These are phyloP conservation scores for Cephalopterus ornatus DNA, from an alignment of 2,113 vertebrate genomes.

Conservation along the genomic window DNA sequence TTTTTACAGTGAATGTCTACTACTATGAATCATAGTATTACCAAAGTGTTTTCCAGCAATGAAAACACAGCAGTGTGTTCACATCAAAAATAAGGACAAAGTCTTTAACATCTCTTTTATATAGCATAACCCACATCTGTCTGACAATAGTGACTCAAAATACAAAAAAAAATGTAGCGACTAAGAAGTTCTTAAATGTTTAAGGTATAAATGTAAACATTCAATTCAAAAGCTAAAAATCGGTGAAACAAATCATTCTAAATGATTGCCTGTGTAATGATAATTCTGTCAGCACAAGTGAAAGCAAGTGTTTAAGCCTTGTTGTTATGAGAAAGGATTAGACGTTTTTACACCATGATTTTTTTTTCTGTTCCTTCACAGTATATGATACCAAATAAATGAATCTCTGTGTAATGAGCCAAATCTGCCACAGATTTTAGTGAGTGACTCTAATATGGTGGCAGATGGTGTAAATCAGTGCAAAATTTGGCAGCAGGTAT, in stretches of 20 bases:
- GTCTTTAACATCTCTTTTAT: neutral
- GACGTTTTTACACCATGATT: neutral
- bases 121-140: neutral
- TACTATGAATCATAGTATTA: neutral
- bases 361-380: neutral
- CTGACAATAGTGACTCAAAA: neutral
- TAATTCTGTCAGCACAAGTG: neutral
- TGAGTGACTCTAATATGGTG: neutral
- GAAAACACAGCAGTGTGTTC: neutral
- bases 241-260: neutral
- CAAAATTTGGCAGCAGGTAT: neutral
- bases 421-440: conserved; percentile 28
- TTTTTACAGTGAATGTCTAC: neutral
- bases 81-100: neutral
- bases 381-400: neutral
- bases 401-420: neutral
- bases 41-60: neutral
- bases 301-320: neutral
- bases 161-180: neutral
- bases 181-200: neutral
- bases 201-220: neutral
- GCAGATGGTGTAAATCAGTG: conserved; percentile 51
- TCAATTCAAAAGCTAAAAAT: neutral
- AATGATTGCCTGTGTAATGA: neutral
- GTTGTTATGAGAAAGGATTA: neutral